Conservation (phyloP, 2,113 vertebrate genomes). For the Sterrhoptilus dennistouni region DNA sequence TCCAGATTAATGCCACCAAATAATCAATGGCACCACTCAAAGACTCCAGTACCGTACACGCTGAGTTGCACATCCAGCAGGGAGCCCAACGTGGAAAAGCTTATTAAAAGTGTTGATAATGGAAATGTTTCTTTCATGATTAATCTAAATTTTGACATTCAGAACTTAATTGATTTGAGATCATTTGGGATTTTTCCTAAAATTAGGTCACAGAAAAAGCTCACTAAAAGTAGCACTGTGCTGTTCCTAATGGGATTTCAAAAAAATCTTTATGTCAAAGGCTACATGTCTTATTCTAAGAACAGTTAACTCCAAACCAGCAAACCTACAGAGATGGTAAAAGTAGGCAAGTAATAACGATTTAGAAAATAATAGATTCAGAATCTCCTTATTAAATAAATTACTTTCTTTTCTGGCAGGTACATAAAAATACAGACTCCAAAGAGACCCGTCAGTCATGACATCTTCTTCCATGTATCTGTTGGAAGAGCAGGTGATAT, state of each 20-base stretch:
- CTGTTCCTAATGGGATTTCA: not conserved
- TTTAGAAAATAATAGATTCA: not conserved
- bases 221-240: not conserved
- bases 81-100: not conserved
- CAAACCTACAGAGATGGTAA: not conserved
- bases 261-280: not conserved
- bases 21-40: not conserved
- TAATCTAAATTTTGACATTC: constrained; percentile 35
- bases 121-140: not conserved
- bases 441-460: not conserved
- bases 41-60: rapidly evolving
- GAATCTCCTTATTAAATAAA: not conserved
- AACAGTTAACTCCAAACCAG: not conserved
- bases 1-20: not conserved
- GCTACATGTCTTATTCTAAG: not conserved
- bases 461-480: not conserved
- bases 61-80: not conserved
- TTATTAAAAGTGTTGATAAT: constrained; percentile 15
- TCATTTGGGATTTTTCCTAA: constrained; percentile 33
- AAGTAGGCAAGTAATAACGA: not conserved
- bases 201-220: constrained; percentile 9
- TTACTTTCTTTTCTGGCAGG: not conserved
- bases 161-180: constrained; percentile 45
- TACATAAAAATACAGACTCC: not conserved
- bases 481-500: not conserved